A percentile compares a stretch with the other conserved stretches of the same genome.
phyloP scores from a whole-genome alignment of 64 coral and sea anemone species.

The Porites australiensis region DNA sequence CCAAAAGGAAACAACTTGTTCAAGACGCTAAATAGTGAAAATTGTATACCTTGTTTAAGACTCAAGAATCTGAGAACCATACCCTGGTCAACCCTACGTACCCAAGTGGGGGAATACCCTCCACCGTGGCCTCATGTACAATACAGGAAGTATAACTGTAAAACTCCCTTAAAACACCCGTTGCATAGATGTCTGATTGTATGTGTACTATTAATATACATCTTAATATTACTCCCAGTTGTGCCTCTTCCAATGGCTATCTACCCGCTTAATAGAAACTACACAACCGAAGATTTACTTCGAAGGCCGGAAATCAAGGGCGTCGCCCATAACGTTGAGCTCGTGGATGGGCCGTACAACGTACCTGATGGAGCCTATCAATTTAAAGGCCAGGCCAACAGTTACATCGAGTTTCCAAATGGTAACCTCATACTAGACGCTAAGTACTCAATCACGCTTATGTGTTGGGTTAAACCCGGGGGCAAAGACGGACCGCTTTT shows the following conservation, averaged over 20 bases:
- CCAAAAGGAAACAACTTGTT: too few relatives aligned
- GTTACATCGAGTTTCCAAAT: conserved; percentile 46
- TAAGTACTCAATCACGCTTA: background rate
- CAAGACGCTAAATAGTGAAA: too few relatives aligned
- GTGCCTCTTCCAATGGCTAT: background rate
- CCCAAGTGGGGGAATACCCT: too few relatives aligned
- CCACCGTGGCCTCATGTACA: too few relatives aligned
- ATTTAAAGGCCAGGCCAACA: background rate
- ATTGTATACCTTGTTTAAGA: too few relatives aligned
- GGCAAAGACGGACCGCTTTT: conserved; percentile 12
- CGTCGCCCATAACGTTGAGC: background rate
- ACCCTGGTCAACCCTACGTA: too few relatives aligned
- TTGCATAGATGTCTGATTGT: too few relatives aligned
- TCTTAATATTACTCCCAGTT: background rate
- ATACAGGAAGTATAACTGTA: too few relatives aligned
- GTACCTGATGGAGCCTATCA: conserved; percentile 23
- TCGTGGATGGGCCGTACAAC: background rate
- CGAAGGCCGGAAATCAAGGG: background rate
- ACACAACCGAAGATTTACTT: background rate
- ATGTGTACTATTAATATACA: too few relatives aligned
- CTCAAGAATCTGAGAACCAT: too few relatives aligned
- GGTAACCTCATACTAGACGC: background rate
- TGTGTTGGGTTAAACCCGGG: conserved; percentile 26
- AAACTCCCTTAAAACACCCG: too few relatives aligned
- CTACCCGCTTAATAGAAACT: conserved; percentile 20